Conservation (phyloP, 2,797 vertebrate species). For the Hydrolagus colliei region DNA sequence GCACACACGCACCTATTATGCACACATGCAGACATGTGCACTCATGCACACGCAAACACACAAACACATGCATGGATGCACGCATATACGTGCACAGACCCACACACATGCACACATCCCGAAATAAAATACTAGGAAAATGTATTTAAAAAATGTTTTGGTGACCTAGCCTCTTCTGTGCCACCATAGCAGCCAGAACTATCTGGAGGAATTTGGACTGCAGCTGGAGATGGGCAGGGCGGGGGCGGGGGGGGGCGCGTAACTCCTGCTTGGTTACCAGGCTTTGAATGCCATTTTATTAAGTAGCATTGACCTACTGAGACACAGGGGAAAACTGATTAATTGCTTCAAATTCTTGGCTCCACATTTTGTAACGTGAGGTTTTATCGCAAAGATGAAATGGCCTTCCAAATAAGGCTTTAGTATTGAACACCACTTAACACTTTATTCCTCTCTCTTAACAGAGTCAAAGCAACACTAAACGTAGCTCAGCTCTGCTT, state of each 20-base stretch:
- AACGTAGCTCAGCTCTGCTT: neutral
- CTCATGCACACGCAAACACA: no score
- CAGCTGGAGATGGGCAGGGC: no score
- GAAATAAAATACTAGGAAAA: no score
- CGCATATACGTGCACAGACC: no score
- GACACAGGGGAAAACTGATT: neutral
- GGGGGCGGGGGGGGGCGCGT: neutral
- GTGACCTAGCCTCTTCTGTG: neutral
- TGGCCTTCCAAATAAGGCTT: neutral
- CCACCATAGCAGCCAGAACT: neutral
- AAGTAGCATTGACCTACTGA: neutral
- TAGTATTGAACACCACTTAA: neutral
- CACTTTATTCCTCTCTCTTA: neutral
- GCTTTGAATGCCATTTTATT: neutral
- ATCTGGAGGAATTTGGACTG: no score
- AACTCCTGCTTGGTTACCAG: neutral
- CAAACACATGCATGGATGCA: no score
- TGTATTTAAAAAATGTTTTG: neutral
- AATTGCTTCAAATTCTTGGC: constrained; percentile 3
- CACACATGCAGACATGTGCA: no score
- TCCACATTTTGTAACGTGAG: neutral
- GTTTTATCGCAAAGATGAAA: neutral
- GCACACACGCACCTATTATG: no score
- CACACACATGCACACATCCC: no score
- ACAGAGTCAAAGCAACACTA: neutral